Conservation (phyloP, 2,888 invertebrate species). For the Galerucella pusilla region DNA sequence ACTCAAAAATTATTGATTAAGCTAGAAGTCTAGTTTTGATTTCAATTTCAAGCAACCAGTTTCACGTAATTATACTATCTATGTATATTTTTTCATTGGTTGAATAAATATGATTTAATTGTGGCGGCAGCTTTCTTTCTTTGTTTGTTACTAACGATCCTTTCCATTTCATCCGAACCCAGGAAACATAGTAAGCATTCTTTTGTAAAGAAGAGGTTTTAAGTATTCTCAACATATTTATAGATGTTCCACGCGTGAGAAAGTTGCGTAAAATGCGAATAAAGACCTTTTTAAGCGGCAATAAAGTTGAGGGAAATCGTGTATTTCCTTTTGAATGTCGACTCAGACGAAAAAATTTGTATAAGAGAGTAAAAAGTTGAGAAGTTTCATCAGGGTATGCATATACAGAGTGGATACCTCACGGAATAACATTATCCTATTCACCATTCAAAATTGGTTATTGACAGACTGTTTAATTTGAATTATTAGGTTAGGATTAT, state of each 20-base stretch:
- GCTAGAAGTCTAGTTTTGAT: no score
- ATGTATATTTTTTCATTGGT: no score
- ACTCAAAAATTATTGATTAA: no score
- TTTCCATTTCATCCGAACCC: background rate
- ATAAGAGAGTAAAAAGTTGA: background rate
- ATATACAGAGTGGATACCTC: background rate
- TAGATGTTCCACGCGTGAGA: slow-evolving; percentile 10
- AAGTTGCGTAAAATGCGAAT: slow-evolving; percentile 8
- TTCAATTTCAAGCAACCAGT: no score
- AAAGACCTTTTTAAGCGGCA: slow-evolving; percentile 5
- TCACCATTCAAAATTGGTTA: no score
- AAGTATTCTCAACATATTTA: slow-evolving; percentile 10
- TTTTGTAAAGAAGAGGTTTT: slow-evolving; percentile 11
- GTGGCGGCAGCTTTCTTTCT: no score
- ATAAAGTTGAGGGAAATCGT: slow-evolving; percentile 11
- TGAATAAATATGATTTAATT: no score
- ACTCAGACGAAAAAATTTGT: background rate
- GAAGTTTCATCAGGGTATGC: background rate
- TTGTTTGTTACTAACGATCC: background rate
- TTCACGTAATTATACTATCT: no score
- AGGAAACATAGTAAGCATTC: slow-evolving; percentile 11
- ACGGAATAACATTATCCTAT: no score
- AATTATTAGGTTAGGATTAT: no score
- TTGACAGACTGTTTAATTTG: no score
- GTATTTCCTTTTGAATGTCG: slow-evolving; percentile 2